A percentile compares a stretch with the other conserved stretches of the same genome.
Conservation (phyloP, 2,797 vertebrate species). For the Etheostoma nigrum region DNA sequence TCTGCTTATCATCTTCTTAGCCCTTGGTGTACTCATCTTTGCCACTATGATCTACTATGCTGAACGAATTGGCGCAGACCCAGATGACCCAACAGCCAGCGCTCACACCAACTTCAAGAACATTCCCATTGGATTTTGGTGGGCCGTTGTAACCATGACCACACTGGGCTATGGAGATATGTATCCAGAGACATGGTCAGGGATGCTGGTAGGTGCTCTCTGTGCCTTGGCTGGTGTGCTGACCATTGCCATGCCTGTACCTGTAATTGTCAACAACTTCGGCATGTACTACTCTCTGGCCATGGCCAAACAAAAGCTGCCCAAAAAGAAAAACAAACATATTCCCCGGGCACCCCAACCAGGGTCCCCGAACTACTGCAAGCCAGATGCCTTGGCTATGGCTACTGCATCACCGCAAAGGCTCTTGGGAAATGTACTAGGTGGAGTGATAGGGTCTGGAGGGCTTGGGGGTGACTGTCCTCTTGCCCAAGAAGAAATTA, state of each 20-base stretch:
- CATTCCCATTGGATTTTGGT: conserved; percentile 99
- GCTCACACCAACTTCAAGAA: conserved; percentile 98
- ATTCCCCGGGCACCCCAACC: conserved; percentile 97
- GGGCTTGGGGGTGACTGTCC: conserved; percentile 87
- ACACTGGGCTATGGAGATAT: conserved; percentile 99
- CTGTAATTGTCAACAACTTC: conserved; percentile 99
- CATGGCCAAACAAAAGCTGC: conserved; percentile 99
- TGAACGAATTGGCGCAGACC: conserved; percentile 95
- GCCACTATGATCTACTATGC: conserved; percentile 99
- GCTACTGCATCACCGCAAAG: conserved; percentile 98
- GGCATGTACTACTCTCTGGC: conserved; percentile 99
- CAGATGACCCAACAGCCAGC: conserved; percentile 95
- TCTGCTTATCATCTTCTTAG: conserved; percentile 99
- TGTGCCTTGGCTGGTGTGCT: conserved; percentile 98
- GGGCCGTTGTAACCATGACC: conserved; percentile 99
- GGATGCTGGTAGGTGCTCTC: conserved; percentile 98
- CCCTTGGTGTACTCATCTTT: conserved; percentile 98
- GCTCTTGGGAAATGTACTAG: conserved; percentile 91
- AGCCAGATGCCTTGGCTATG: conserved; percentile 97
- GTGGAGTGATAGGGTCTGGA: conserved; percentile 95
- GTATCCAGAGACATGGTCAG: conserved; percentile 99
- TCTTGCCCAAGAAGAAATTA: conserved; percentile 95
- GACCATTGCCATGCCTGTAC: conserved; percentile 99
- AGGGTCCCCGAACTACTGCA: conserved; percentile 99
- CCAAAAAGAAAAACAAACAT: conserved; percentile 99